Evolutionary conservation across 2,888 invertebrate genomes (phyloP).

Genomic region (Ferdinandea cuprea): DNA sequence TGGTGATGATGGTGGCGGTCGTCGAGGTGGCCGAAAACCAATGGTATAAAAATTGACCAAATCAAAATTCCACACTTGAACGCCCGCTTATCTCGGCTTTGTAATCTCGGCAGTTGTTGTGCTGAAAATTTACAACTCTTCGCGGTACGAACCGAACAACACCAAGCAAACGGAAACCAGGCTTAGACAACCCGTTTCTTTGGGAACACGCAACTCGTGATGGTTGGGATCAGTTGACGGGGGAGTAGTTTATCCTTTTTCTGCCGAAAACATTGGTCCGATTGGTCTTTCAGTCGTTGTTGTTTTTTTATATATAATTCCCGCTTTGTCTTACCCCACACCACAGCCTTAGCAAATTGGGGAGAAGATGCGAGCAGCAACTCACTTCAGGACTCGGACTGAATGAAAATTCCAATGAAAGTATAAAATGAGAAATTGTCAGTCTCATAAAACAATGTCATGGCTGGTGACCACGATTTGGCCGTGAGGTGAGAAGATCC

Average conservation of each 20-base stretch:
- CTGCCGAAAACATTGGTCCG: constrained; percentile 63
- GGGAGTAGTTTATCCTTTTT: constrained; percentile 58
- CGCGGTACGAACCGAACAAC: constrained; percentile 61
- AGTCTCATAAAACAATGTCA: constrained; percentile 74
- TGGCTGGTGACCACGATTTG: constrained; percentile 75
- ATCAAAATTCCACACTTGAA: constrained; percentile 76
- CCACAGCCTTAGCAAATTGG: neutral
- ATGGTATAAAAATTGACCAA: constrained; percentile 76
- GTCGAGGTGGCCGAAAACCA: constrained; percentile 74
- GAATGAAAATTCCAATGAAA: constrained; percentile 68
- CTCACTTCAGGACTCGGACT: constrained; percentile 11
- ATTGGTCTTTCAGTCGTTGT: constrained; percentile 36
- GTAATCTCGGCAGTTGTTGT: constrained; percentile 71
- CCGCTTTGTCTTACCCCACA: constrained; percentile 49
- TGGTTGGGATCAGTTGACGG: constrained; percentile 70
- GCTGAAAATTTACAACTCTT: constrained; percentile 71
- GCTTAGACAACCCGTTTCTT: constrained; percentile 67
- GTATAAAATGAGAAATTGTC: constrained; percentile 66
- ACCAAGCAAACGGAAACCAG: constrained; percentile 66
- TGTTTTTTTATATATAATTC: constrained; percentile 45
- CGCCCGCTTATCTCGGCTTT: constrained; percentile 69
- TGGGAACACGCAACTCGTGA: constrained; percentile 74
- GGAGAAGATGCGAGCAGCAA: constrained; percentile 11
- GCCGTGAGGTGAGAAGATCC: constrained; percentile 72
- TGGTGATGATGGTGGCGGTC: constrained; percentile 27